Evolutionary conservation across 1,140 invertebrate genomes (phyloP), one percentile per base, ranked within the genome.

Genomic region (Parasteatoda tepidariorum): DNA sequence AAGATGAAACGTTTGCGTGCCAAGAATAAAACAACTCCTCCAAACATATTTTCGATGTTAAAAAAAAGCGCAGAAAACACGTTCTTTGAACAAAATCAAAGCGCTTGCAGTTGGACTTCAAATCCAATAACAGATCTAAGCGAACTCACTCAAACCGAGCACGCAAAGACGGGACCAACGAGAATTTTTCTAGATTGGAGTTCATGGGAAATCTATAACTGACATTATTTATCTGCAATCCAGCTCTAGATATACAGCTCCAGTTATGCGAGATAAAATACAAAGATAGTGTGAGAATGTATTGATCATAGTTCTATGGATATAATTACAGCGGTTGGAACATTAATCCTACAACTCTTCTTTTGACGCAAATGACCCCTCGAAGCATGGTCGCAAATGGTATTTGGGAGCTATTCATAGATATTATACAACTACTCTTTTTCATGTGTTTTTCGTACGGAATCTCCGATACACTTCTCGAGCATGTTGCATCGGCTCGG

Each of bases 131-230:
- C 30, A 74, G 13, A 33, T 54, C 26, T 34, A 18, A 4, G 7
- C 61, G 64, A 67, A 41, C 64, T 34, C 71, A 48, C 34, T 62
- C n/a, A 41, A 64, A 76, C 30, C 34, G 5, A n/a, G 61, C 57
- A 64, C 73, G 59, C 59, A 64, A 76, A 48, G 24, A 64, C 38
- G 59, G 30, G 38, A 54, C 11, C n/a, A 48, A 30, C 5, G 34
- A 4, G 24, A 41, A 48, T 48, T 76, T 76, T 76, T 62, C 59
- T 54, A 7, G 71, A 61, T 38, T 62, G 55, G 71, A 61, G 64
- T 79, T 79, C 76, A 79, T 68, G 64, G 76, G 76, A 79, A 79
- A 79, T 79, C 76, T 59, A 79, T 79, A 79, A 68, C 41, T 57
- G 64, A 57, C 64, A 28, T 79, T 67, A 79, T 68, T 79, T 67